These are phyloP conservation scores for Ectemnius cavifrons DNA, from an alignment of 2,888 invertebrate species.

Conservation along the genomic window DNA sequence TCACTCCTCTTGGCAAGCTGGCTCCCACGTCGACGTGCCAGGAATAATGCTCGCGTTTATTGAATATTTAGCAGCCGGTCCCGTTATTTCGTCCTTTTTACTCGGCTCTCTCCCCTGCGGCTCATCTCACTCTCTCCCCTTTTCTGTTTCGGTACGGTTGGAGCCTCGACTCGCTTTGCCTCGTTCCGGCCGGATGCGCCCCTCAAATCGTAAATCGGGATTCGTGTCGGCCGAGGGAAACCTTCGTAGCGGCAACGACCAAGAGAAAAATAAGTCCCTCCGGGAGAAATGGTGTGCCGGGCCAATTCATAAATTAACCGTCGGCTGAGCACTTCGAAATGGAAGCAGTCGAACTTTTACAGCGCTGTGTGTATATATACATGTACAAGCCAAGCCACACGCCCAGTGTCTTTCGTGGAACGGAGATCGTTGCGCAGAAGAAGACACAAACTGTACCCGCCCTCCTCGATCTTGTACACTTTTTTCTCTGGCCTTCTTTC, in stretches of 20 bases:
- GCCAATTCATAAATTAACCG: conserved; percentile 54
- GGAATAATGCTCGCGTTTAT: conserved; percentile 76
- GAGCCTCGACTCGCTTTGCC: conserved; percentile 12
- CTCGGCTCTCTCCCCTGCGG: conserved; percentile 11
- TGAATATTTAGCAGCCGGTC: conserved; percentile 75
- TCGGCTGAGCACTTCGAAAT: conserved; percentile 29
- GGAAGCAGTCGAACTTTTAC: conserved; percentile 34
- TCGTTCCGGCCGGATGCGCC: conserved; percentile 64
- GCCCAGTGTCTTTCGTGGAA: neutral
- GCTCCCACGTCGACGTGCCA: conserved; percentile 69
- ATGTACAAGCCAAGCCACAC: neutral
- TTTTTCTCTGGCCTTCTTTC: conserved; percentile 8
- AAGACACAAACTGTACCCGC: neutral
- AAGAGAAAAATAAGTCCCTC: conserved; percentile 16
- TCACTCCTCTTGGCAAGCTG: conserved; percentile 37
- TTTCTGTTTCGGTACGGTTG: neutral
- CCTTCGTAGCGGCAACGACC: conserved; percentile 11
- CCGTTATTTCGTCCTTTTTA: conserved; percentile 52
- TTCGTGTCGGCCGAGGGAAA: conserved; percentile 45
- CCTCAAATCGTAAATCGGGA: conserved; percentile 71
- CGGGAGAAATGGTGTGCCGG: conserved; percentile 19
- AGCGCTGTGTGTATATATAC: neutral
- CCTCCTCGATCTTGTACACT: neutral
- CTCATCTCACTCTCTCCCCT: conserved; percentile 30
- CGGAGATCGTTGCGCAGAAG: neutral